Base-by-base conservation (phyloP, 2,113 vertebrate genomes). In the Caranx melampygus region DNA sequence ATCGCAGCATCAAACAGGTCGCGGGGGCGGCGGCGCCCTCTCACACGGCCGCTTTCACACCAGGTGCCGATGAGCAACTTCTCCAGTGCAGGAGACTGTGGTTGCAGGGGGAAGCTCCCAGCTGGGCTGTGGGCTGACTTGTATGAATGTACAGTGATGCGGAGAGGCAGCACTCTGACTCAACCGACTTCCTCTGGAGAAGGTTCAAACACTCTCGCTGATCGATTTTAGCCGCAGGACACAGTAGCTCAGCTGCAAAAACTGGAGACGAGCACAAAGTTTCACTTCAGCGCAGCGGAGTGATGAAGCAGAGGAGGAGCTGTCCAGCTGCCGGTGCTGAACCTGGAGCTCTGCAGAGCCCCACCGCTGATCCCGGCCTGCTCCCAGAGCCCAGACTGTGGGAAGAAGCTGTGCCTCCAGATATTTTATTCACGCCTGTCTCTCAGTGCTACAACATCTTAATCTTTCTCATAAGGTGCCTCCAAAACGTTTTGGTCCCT, bases 311-410 rank as follows among this genome's bases (percentile, higher is more conserved):
- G 72, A 76, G 3, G 35, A 65, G 88, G 88, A 86, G 90, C 89
- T 93, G 90, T 92, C 87, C 90, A 86, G 76, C 65, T 6, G 7
- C 75, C 0, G 66, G 91, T 93, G 86, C 92, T 92, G 91, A 93
- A 91, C 75, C 34, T 3, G 12, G 12, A 14, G n/a, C 9, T 12
- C 66, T 21, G 33, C 20, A 13, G 37, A 44, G 51, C 51, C 51
- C n/a, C 31, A 20, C 11, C 15, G 31, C 6, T 59, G 26, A 18
- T 49, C 14, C 47, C 18, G 47, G 47, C 14, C 45, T 15, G 15
- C 15, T 18, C 47, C 16, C 6, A 18, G 40, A 10, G 40, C 40
- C 6, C 14, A 16, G 47, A 10, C 11, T 49, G 47, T 18, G 6
- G 47, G 15, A 4, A 18, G 47, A 18, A 18, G 44, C 16, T 18